A percentile compares a stretch with the other conserved stretches of the same genome.
Conservation (phyloP, 1,140 invertebrate species). For the roundworm (Caenorhabditis elegans) region DNA sequence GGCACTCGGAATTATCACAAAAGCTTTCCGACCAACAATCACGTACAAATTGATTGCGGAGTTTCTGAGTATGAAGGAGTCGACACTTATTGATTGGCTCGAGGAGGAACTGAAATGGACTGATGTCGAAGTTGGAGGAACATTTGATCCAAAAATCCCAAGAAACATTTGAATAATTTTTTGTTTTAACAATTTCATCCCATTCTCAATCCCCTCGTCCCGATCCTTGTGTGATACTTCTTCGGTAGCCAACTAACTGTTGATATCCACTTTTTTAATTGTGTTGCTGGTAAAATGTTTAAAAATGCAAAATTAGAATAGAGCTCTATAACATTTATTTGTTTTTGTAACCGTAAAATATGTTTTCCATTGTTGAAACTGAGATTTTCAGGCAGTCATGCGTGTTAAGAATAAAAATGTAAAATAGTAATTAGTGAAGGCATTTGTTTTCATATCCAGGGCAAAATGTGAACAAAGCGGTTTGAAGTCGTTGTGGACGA, state of each 20-base stretch:
- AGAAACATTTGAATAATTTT: neutral
- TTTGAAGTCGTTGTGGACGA: neutral
- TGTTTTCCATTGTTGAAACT: neutral
- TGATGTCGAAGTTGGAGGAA: neutral
- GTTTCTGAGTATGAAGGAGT: neutral
- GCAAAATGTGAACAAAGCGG: neutral
- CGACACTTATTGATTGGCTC: neutral
- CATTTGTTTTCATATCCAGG: neutral
- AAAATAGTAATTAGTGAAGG: neutral
- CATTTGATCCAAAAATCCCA: neutral
- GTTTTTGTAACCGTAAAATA: neutral
- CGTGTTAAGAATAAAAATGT: neutral
- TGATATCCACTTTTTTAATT: neutral
- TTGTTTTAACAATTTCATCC: too few relatives aligned
- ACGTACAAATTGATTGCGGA: neutral
- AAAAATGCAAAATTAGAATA: neutral
- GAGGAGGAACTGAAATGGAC: slow-evolving; percentile 12
- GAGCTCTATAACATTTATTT: neutral
- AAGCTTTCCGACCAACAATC: neutral
- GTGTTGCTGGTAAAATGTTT: neutral
- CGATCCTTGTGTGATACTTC: neutral
- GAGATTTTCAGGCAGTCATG: neutral
- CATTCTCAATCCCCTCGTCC: too few relatives aligned
- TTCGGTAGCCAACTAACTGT: neutral
- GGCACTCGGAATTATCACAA: neutral